Evolutionary conservation across 2,888 invertebrate species (phyloP).

Genomic region (Dasysyrphus tricinctus): DNA sequence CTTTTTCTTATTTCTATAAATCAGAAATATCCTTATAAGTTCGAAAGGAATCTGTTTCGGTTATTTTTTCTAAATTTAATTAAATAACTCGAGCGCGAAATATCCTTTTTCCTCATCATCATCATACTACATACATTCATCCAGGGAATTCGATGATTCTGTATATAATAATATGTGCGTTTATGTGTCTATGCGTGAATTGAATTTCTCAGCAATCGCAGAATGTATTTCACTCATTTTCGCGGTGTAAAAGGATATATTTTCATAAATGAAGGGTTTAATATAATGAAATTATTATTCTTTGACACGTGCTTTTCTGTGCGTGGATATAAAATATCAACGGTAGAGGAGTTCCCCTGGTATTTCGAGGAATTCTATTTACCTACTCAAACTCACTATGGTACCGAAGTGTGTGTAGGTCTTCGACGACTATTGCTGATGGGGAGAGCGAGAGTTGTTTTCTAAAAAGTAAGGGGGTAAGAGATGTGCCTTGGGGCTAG

Average conservation of each 20-base stretch:
- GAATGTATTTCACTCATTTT: constrained; percentile 53
- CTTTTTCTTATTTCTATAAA: not conserved
- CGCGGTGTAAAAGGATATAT: constrained; percentile 60
- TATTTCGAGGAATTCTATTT: constrained; percentile 68
- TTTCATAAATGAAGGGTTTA: constrained; percentile 56
- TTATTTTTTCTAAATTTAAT: constrained; percentile 74
- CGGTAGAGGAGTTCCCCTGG: not conserved
- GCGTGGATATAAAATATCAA: not conserved
- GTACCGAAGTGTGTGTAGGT: not conserved
- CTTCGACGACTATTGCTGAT: not conserved
- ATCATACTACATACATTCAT: not conserved
- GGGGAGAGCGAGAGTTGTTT: not conserved
- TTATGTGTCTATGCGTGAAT: constrained; percentile 47
- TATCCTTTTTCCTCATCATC: constrained; percentile 59
- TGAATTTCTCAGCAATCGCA: constrained; percentile 65
- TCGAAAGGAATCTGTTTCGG: constrained; percentile 59
- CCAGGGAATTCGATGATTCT: constrained; percentile 56
- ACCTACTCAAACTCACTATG: constrained; percentile 37
- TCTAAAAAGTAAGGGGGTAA: constrained; percentile 26
- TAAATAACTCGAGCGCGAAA: constrained; percentile 70
- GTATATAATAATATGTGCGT: constrained; percentile 12
- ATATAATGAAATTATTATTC: constrained; percentile 74
- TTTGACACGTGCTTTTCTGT: constrained; percentile 70
- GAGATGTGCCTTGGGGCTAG: constrained; percentile 29
- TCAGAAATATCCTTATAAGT: constrained; percentile 10